phyloP scores from a whole-genome alignment of 37 sponge, comb jelly and placozoan genomes.

The Lycopodina hypogea region DNA sequence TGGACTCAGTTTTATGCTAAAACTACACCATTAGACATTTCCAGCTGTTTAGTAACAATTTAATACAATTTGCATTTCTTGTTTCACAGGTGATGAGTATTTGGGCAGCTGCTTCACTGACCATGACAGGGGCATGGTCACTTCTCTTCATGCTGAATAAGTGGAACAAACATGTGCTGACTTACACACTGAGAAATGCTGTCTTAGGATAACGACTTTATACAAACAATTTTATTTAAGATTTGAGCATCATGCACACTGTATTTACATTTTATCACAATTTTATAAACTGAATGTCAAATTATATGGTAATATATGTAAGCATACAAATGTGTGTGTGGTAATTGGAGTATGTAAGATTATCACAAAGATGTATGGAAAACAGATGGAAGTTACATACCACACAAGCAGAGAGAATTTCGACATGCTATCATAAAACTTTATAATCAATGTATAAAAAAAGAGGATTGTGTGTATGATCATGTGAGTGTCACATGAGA shows the following conservation, averaged over 20 bases:
- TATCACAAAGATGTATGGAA: too few relatives aligned
- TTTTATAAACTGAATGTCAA: too few relatives aligned
- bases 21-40: too few relatives aligned
- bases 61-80: neutral
- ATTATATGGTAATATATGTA: neutral
- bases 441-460: too few relatives aligned
- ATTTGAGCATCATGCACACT: neutral
- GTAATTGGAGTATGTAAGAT: too few relatives aligned
- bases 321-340: too few relatives aligned
- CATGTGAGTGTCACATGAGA: conserved; percentile 28
- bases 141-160: conserved; percentile 22
- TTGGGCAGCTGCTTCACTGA: neutral
- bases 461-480: neutral
- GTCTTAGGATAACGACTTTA: conserved; percentile 9
- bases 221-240: neutral
- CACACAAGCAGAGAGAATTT: too few relatives aligned
- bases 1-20: too few relatives aligned
- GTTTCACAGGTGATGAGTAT: conserved; percentile 12
- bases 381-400: too few relatives aligned
- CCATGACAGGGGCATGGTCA: neutral
- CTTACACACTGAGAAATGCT: conserved; percentile 44
- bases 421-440: too few relatives aligned
- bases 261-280: neutral
- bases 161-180: conserved; percentile 45
- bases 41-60: too few relatives aligned